These are phyloP conservation scores for Tragopan temminckii DNA, from an alignment of 2,797 vertebrate genomes.

Conservation along the genomic window DNA sequence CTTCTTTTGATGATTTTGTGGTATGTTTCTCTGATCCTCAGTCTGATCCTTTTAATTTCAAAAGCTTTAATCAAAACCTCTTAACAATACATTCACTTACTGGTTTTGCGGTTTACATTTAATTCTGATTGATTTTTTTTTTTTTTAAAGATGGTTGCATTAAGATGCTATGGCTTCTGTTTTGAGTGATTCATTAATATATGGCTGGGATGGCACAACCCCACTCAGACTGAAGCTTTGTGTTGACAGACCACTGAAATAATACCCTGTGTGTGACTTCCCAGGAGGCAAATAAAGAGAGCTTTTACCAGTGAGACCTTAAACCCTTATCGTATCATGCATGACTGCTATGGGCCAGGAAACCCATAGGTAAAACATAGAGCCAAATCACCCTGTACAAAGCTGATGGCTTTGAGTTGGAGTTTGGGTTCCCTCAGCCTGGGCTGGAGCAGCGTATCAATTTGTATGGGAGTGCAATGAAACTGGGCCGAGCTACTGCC, in stretches of 20 bases:
- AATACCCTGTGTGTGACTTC: slow-evolving; percentile 55
- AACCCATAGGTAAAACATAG: background rate
- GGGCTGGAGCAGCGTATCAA: fast-evolving
- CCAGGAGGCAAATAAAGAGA: slow-evolving; percentile 7
- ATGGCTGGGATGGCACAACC: slow-evolving; percentile 65
- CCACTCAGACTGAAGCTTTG: slow-evolving; percentile 36
- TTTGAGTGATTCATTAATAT: slow-evolving; percentile 64
- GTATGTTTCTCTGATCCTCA: slow-evolving; percentile 56
- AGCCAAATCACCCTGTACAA: background rate
- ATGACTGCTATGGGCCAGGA: background rate
- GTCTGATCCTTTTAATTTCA: slow-evolving; percentile 71
- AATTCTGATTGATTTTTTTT: slow-evolving; percentile 64
- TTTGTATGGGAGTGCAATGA: background rate
- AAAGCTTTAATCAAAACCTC: slow-evolving; percentile 72
- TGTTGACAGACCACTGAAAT: slow-evolving; percentile 74
- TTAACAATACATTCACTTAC: slow-evolving; percentile 52
- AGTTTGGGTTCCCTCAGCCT: background rate
- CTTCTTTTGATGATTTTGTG: slow-evolving; percentile 71
- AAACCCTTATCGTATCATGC: background rate
- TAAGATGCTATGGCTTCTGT: slow-evolving; percentile 46
- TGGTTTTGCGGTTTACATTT: slow-evolving; percentile 53
- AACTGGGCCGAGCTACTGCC: background rate
- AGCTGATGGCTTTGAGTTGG: background rate
- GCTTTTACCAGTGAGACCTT: slow-evolving; percentile 29
- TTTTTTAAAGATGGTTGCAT: slow-evolving; percentile 56